Conservation (phyloP, 2,888 invertebrate species). For the Luffia ferchaultella region DNA sequence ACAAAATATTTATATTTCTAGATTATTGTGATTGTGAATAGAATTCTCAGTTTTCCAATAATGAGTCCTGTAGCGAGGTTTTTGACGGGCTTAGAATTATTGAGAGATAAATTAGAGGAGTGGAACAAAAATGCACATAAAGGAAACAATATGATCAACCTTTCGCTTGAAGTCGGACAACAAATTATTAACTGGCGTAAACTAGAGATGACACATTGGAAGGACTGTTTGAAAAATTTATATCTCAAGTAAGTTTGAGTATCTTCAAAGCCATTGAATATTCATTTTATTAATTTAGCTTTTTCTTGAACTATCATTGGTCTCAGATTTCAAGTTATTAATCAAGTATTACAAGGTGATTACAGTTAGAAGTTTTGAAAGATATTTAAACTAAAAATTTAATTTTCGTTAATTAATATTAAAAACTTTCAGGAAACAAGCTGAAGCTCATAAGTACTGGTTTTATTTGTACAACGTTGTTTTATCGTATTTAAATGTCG, state of each 20-base stretch:
- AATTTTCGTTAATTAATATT: background rate
- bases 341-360: too few species aligned
- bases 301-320: too few species aligned
- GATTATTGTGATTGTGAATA: constrained; percentile 72
- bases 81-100: constrained; percentile 87
- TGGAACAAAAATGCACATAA: constrained; percentile 94
- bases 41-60: constrained; percentile 75
- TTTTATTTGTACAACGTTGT: constrained; percentile 83
- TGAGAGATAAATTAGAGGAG: constrained; percentile 84
- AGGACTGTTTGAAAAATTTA: constrained; percentile 77
- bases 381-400: background rate
- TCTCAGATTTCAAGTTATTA: too few species aligned
- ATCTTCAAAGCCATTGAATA: too few species aligned
- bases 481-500: constrained; percentile 60
- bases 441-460: constrained; percentile 87
- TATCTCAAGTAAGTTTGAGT: constrained; percentile 56
- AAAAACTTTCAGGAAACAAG: constrained; percentile 62
- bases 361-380: too few species aligned
- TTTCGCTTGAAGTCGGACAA: constrained; percentile 77
- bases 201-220: constrained; percentile 89
- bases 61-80: constrained; percentile 87
- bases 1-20: too few species aligned
- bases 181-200: constrained; percentile 92
- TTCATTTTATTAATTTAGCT: too few species aligned
- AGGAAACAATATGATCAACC: constrained; percentile 80